A percentile compares a stretch with the other conserved stretches of the same genome.
Conservation (phyloP, 1,140 invertebrate genomes). For the Tigriopus japonicus region DNA sequence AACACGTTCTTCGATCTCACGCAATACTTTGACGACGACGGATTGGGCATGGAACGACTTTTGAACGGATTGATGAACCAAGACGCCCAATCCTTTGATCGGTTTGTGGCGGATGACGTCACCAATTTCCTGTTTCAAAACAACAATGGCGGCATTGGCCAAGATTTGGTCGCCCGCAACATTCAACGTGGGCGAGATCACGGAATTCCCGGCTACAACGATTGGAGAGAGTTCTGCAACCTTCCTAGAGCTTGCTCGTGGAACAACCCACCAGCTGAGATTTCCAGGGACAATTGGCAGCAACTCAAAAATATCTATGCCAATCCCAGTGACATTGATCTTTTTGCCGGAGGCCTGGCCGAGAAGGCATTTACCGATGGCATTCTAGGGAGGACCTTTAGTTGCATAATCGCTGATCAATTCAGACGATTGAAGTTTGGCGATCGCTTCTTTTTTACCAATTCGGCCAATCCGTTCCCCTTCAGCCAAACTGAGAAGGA, state of each 20-base stretch:
- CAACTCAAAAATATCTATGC: constrained; percentile 16
- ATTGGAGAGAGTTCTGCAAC: constrained; percentile 2
- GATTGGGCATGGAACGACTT: not conserved
- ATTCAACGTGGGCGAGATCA: constrained; percentile 10
- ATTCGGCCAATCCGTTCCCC: constrained; percentile 20
- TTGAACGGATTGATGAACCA: constrained; percentile 12
- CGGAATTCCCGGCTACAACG: not conserved
- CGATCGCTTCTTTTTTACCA: constrained; percentile 25
- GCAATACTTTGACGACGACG: not conserved
- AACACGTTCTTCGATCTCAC: not conserved
- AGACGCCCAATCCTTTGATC: constrained; percentile 14
- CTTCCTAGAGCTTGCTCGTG: not conserved
- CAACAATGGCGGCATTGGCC: not conserved
- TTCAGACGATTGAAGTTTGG: constrained; percentile 23
- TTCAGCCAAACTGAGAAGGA: constrained; percentile 19
- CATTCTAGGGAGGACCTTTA: constrained; percentile 23
- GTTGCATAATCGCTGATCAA: constrained; percentile 22
- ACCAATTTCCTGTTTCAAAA: constrained; percentile 11
- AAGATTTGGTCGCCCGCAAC: constrained; percentile 9
- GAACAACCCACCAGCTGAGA: not conserved
- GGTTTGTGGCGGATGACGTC: constrained; percentile 7
- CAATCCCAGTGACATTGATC: constrained; percentile 27
- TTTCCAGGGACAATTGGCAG: constrained; percentile 9
- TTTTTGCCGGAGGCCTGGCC: constrained; percentile 27
- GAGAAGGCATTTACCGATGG: constrained; percentile 25